Conservation (phyloP, 1,140 invertebrate species). For the Cecropterus lyciades region DNA sequence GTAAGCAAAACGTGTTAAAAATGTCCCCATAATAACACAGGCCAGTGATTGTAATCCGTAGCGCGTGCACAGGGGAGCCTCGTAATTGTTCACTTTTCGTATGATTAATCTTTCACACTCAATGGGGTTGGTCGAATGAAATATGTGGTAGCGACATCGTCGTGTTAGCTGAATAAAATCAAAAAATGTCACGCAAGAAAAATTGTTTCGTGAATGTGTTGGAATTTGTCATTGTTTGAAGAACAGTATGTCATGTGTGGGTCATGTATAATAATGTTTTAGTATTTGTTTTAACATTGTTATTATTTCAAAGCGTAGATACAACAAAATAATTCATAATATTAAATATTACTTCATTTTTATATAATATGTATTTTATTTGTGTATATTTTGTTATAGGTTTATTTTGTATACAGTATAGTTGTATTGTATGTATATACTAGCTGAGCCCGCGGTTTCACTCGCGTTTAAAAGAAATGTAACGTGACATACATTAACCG, state of each 20-base stretch:
- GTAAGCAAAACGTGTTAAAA: slow-evolving; percentile 16
- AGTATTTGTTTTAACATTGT: too few relatives aligned
- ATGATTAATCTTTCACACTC: slow-evolving; percentile 35
- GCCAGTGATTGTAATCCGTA: slow-evolving; percentile 26
- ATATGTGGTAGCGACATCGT: slow-evolving; percentile 28
- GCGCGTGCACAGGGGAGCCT: slow-evolving; percentile 12
- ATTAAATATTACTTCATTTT: too few relatives aligned
- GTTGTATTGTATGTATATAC: too few relatives aligned
- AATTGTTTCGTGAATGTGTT: slow-evolving; percentile 11
- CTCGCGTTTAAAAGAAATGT: too few relatives aligned
- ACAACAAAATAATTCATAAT: too few relatives aligned
- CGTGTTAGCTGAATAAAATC: slow-evolving; percentile 25
- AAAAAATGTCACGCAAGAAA: slow-evolving; percentile 26
- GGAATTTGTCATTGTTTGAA: slow-evolving; percentile 14
- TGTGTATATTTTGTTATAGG: too few relatives aligned
- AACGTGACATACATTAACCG: too few relatives aligned
- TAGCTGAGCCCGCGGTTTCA: too few relatives aligned
- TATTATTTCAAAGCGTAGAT: too few relatives aligned
- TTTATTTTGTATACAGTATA: too few relatives aligned
- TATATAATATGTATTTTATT: too few relatives aligned
- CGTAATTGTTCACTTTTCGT: slow-evolving; percentile 33
- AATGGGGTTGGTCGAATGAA: slow-evolving; percentile 33
- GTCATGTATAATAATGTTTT: background rate
- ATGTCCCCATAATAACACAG: slow-evolving; percentile 24
- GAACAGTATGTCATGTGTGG: background rate